phyloP scores from a whole-genome alignment of 2,888 invertebrate genomes.

The Acrocera orbiculus region DNA sequence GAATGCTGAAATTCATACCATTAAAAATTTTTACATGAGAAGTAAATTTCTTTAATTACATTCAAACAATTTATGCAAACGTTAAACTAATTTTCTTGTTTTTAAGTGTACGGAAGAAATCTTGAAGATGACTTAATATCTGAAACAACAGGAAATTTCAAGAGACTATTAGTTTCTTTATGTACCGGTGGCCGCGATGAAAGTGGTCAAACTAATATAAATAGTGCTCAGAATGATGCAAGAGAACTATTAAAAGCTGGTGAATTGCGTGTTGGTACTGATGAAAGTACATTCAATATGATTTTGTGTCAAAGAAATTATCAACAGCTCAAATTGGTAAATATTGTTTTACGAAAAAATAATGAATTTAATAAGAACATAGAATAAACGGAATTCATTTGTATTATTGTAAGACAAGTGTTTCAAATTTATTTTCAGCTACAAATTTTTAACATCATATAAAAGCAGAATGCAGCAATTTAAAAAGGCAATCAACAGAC shows the following conservation, averaged over 20 bases:
- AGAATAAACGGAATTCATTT: too few species aligned
- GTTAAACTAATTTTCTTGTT: constrained; percentile 5
- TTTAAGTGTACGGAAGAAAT: constrained; percentile 55
- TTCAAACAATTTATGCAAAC: background rate
- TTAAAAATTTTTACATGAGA: constrained; percentile 57
- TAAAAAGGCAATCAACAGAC: too few species aligned
- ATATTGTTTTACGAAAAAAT: background rate
- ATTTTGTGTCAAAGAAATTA: constrained; percentile 64
- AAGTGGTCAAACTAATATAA: constrained; percentile 51
- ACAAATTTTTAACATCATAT: too few species aligned
- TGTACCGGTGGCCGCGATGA: constrained; percentile 56
- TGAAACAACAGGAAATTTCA: constrained; percentile 86
- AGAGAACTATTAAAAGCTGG: constrained; percentile 62
- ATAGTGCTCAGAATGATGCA: constrained; percentile 62
- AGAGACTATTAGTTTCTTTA: constrained; percentile 70
- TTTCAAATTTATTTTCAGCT: too few species aligned
- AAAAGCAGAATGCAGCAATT: too few species aligned
- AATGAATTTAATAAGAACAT: background rate
- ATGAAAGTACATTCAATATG: constrained; percentile 72
- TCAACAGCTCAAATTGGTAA: constrained; percentile 36
- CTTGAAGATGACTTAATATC: constrained; percentile 67
- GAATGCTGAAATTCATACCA: constrained; percentile 66
- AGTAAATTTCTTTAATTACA: constrained; percentile 36
- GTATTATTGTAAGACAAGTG: too few species aligned
- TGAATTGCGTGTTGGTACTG: constrained; percentile 51